phyloP scores from a whole-genome alignment of 1,140 invertebrate species.

The Dendroctonus ponderosae region DNA sequence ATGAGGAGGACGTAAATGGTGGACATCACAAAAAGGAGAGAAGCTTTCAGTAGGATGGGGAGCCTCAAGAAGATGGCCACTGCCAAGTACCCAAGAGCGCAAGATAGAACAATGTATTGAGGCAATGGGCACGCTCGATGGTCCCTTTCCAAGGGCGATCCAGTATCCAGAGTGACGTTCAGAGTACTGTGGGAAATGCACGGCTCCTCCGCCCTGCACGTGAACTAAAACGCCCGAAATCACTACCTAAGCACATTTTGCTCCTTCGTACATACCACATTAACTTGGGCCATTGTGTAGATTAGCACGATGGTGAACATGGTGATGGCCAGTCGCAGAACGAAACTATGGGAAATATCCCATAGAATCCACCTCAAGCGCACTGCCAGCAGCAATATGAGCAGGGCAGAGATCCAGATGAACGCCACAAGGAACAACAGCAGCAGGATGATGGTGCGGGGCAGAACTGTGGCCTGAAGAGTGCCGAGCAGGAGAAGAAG shows the following conservation, averaged over 20 bases:
- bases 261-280: slow-evolving; percentile 70
- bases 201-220: slow-evolving; percentile 61
- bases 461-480: slow-evolving; percentile 68
- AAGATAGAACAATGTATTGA: slow-evolving; percentile 81
- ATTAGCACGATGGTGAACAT: slow-evolving; percentile 81
- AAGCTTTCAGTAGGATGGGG: slow-evolving; percentile 76
- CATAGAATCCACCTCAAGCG: slow-evolving; percentile 77
- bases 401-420: slow-evolving; percentile 80
- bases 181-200: slow-evolving; percentile 55
- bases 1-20: slow-evolving; percentile 79
- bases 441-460: slow-evolving; percentile 77
- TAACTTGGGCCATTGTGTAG: slow-evolving; percentile 85
- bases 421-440: slow-evolving; percentile 83
- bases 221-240: slow-evolving; percentile 59
- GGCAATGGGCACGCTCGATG: slow-evolving; percentile 76
- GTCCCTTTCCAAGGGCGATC: slow-evolving; percentile 47
- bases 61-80: slow-evolving; percentile 82
- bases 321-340: slow-evolving; percentile 77
- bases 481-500: slow-evolving; percentile 63
- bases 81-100: slow-evolving; percentile 75
- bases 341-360: slow-evolving; percentile 80
- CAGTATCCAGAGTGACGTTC: slow-evolving; percentile 54
- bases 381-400: slow-evolving; percentile 81
- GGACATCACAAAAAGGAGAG: slow-evolving; percentile 75
- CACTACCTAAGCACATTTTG: neutral